Percentiles rank a stretch among this genome's conserved stretches.
These are phyloP conservation scores for Rissa tridactyla DNA, from an alignment of 2,113 vertebrate genomes.

Conservation along the genomic window DNA sequence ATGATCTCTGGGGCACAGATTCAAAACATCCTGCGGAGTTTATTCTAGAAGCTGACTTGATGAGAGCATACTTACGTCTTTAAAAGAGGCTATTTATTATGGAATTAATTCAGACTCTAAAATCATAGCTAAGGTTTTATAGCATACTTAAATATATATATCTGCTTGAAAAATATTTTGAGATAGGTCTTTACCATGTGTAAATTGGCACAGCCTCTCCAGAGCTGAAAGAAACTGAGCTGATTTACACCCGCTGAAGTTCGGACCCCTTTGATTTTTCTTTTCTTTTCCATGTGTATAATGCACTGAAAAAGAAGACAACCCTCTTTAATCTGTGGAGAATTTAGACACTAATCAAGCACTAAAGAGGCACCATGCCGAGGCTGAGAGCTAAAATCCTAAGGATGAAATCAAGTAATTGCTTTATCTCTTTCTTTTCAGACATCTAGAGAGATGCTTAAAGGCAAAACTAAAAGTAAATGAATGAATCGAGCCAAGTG, in stretches of 20 bases:
- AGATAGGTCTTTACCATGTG: neutral
- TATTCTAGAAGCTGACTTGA: neutral
- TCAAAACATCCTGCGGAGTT: neutral
- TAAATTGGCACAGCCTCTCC: neutral
- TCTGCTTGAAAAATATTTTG: neutral
- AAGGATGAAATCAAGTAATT: conserved; percentile 64
- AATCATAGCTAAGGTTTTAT: neutral
- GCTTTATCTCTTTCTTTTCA: conserved; percentile 57
- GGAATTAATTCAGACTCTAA: neutral
- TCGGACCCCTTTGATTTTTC: conserved; percentile 28
- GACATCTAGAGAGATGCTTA: conserved; percentile 25
- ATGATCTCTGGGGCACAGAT: neutral
- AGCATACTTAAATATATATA: neutral
- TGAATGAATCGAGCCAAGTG: neutral
- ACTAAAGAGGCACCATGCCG: conserved; percentile 50
- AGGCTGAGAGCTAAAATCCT: conserved; percentile 37
- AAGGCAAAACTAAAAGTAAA: conserved; percentile 38
- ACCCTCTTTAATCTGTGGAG: conserved; percentile 38
- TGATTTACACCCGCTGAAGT: neutral
- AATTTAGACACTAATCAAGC: conserved; percentile 58
- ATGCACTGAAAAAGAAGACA: conserved; percentile 2
- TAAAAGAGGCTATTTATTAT: neutral
- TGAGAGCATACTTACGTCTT: neutral
- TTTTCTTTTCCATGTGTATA: neutral
- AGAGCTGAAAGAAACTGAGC: neutral